Evolutionary conservation across 2,113 vertebrate genomes (phyloP).

Genomic region (Riparia riparia): DNA sequence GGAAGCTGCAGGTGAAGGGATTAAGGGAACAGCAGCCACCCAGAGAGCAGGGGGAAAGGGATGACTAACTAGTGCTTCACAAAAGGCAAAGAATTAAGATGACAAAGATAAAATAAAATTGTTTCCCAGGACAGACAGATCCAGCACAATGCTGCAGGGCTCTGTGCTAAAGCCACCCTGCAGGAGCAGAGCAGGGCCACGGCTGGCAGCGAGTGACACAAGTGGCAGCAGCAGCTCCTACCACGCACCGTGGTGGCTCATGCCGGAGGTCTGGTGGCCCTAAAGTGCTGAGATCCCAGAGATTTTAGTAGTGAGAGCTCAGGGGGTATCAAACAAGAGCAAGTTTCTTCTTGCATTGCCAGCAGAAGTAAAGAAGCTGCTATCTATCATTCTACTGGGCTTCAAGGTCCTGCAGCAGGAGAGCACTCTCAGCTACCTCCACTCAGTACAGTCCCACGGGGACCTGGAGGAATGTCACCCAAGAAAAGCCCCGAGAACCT

Average conservation of each 20-base stretch:
- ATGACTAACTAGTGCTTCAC: background rate
- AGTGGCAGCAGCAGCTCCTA: constrained; percentile 14
- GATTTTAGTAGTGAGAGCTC: background rate
- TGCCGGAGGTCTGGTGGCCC: constrained; percentile 27
- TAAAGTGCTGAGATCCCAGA: background rate
- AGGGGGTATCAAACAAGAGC: background rate
- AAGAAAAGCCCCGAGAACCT: background rate
- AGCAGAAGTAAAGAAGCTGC: background rate
- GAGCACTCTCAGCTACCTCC: background rate
- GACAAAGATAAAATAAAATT: background rate
- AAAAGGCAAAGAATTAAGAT: background rate
- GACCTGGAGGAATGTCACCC: background rate
- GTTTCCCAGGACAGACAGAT: background rate
- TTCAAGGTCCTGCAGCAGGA: background rate
- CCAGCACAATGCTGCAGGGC: background rate
- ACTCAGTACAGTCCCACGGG: background rate
- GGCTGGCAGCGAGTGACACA: constrained; percentile 9
- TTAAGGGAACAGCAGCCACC: background rate
- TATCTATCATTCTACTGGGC: background rate
- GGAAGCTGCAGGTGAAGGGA: background rate
- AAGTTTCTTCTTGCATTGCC: background rate
- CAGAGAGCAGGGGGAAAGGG: background rate
- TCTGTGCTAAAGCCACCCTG: background rate
- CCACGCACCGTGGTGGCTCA: background rate
- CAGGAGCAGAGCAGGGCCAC: fast-evolving